phyloP scores from a whole-genome alignment of 2,888 invertebrate genomes.

The Macrophya alboannulata region DNA sequence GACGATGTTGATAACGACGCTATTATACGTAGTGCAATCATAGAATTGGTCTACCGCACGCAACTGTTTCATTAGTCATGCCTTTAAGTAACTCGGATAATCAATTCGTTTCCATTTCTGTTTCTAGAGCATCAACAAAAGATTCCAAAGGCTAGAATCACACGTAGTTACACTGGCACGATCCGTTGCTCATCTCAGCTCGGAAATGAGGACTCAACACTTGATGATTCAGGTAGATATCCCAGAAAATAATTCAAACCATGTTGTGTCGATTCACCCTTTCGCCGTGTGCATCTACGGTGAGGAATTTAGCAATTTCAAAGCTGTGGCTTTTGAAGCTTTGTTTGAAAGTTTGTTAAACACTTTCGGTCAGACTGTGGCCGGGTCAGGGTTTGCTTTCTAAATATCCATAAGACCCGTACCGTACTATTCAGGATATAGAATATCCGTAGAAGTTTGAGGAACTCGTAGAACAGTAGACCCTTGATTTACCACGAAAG shows the following conservation, averaged over 20 bases:
- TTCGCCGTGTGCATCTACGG: not conserved
- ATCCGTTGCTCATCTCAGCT: constrained; percentile 94
- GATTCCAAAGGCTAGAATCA: constrained; percentile 94
- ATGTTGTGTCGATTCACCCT: not conserved
- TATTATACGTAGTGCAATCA: constrained; percentile 6
- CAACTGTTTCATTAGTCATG: constrained; percentile 18
- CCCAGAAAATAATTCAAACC: too few relatives aligned
- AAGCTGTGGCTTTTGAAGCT: not conserved
- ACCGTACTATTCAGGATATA: not conserved
- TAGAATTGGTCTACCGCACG: constrained; percentile 18
- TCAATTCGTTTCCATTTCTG: constrained; percentile 13
- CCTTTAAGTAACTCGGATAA: not conserved
- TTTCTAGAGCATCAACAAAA: constrained; percentile 89
- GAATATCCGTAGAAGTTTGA: constrained; percentile 14
- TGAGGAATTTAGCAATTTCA: constrained; percentile 42
- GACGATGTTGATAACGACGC: constrained; percentile 10
- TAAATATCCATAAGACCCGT: constrained; percentile 12
- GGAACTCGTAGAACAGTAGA: not conserved
- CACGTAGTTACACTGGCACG: constrained; percentile 95
- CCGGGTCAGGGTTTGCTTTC: constrained; percentile 1
- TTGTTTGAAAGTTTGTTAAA: not conserved
- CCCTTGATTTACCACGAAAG: constrained; percentile 7
- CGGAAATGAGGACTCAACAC: constrained; percentile 95
- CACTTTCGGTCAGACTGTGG: not conserved
- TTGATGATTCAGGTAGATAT: constrained; percentile 87